phyloP scores from a whole-genome alignment of 2,797 vertebrate species.

The Pterois miles region DNA sequence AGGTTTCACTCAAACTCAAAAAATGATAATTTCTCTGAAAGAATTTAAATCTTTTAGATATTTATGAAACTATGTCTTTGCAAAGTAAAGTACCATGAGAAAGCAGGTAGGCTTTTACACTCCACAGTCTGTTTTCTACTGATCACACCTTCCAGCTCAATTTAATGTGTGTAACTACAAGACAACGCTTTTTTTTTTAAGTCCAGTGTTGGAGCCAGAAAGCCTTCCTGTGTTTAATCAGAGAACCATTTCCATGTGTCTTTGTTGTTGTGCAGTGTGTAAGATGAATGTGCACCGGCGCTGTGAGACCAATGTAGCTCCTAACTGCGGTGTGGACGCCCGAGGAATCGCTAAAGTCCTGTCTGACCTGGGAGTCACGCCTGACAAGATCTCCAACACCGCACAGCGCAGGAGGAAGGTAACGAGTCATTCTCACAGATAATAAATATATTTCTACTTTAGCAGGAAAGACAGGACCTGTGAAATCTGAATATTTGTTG shows the following conservation, averaged over 20 bases:
- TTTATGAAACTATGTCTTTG: neutral
- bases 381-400: conserved; percentile 97
- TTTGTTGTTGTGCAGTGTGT: conserved; percentile 85
- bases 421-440: neutral
- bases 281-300: conserved; percentile 99
- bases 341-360: conserved; percentile 97
- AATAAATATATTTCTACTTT: neutral
- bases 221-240: neutral
- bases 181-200: neutral
- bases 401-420: conserved; percentile 98
- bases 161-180: neutral
- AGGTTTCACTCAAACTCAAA: neutral
- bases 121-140: neutral
- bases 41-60: neutral
- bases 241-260: neutral
- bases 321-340: conserved; percentile 98
- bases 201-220: neutral
- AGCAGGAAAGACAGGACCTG: too few relatives aligned
- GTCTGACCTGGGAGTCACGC: conserved; percentile 97
- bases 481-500: too few relatives aligned
- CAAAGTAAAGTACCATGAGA: neutral
- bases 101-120: neutral
- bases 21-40: neutral
- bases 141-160: neutral
- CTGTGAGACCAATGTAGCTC: conserved; percentile 97